Conservation (phyloP, 2,888 invertebrate species). For the Pristionchus arcanus region DNA sequence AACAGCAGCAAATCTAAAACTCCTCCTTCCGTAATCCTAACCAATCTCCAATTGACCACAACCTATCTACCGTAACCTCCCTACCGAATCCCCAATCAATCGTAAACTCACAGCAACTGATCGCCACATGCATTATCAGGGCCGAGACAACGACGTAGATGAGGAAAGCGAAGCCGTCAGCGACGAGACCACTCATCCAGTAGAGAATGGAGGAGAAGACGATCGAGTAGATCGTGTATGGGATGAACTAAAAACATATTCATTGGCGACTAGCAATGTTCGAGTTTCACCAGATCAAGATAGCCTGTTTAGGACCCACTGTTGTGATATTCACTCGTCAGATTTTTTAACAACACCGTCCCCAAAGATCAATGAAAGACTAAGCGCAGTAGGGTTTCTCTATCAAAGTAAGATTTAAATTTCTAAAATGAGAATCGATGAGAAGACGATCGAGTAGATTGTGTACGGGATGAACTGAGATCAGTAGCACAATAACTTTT, state of each 20-base stretch:
- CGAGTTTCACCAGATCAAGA: neutral
- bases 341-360: too few relatives aligned
- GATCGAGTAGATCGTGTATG: constrained; percentile 89
- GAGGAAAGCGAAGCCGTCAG: constrained; percentile 81
- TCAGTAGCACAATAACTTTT: too few relatives aligned
- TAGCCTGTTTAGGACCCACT: too few relatives aligned
- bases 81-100: too few relatives aligned
- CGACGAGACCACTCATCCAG: constrained; percentile 89
- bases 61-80: constrained; percentile 58
- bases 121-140: constrained; percentile 74
- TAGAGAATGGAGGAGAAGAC: constrained; percentile 90
- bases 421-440: too few relatives aligned
- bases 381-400: too few relatives aligned
- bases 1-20: too few relatives aligned
- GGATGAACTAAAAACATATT: constrained; percentile 83
- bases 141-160: constrained; percentile 82
- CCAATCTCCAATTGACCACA: neutral
- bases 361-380: too few relatives aligned
- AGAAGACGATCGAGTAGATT: too few relatives aligned
- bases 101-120: constrained; percentile 55
- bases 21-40: neutral
- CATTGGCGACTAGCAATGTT: neutral
- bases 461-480: too few relatives aligned
- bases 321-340: too few relatives aligned
- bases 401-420: too few relatives aligned